phyloP scores from a whole-genome alignment of 2,113 vertebrate genomes.

The Hystrix brachyura region DNA sequence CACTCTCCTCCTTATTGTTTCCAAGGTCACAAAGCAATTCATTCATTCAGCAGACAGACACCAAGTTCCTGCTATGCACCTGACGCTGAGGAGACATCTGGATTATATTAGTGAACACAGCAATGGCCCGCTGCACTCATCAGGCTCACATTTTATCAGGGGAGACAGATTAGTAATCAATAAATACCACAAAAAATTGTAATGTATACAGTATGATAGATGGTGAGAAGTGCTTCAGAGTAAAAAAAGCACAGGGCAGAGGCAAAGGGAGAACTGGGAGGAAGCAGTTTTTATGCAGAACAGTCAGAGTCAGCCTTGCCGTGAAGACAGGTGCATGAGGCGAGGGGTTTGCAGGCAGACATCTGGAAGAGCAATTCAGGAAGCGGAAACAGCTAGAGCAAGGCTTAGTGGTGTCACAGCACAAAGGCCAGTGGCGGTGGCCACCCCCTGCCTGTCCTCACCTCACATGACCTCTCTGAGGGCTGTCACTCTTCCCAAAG shows the following conservation, averaged over 20 bases:
- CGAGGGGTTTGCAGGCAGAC: not conserved
- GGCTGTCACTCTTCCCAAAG: not conserved
- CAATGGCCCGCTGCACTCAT: not conserved
- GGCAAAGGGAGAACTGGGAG: not conserved
- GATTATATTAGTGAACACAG: not conserved
- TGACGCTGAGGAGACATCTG: not conserved
- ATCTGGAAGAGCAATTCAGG: not conserved
- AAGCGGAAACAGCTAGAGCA: not conserved
- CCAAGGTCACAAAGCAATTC: not conserved
- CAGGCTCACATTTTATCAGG: not conserved
- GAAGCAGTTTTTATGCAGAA: not conserved
- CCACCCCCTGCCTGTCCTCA: not conserved
- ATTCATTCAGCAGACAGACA: not conserved
- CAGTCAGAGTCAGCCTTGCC: not conserved
- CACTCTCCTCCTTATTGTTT: not conserved
- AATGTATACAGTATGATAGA: not conserved
- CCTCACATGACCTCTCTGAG: not conserved
- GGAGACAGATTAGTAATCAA: not conserved
- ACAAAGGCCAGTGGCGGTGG: not conserved
- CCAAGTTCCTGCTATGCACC: not conserved
- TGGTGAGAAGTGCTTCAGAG: not conserved
- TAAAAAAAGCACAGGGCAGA: not conserved
- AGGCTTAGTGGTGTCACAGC: not conserved
- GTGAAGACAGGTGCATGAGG: not conserved
- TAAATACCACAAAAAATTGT: not conserved